Conservation (phyloP, 2,888 invertebrate species). For the Melinaea marsaeus region DNA sequence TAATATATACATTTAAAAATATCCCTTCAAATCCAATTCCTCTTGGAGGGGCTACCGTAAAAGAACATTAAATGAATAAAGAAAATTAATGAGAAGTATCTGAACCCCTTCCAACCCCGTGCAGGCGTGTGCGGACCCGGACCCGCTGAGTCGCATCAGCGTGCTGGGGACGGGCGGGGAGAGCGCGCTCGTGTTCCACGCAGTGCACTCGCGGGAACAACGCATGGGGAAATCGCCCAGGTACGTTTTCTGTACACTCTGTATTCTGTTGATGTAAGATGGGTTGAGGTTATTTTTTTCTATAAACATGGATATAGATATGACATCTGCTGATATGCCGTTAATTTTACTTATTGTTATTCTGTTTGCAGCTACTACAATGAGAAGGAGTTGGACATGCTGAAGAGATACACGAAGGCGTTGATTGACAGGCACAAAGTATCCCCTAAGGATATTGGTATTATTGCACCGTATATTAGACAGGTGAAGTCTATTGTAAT, state of each 20-base stretch:
- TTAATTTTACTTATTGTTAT: too few relatives aligned
- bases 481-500: conserved; percentile 79
- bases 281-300: not conserved
- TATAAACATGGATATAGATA: not conserved
- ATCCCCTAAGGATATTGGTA: conserved; percentile 84
- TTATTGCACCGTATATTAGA: conserved; percentile 94
- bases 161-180: conserved; percentile 46
- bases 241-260: conserved; percentile 31
- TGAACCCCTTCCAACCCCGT: not conserved
- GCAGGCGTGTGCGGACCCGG: conserved; percentile 26
- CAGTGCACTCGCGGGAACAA: conserved; percentile 54
- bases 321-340: not conserved
- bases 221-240: conserved; percentile 62
- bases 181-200: conserved; percentile 55
- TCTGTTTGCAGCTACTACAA: conserved; percentile 79
- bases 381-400: conserved; percentile 83
- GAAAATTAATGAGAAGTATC: not conserved
- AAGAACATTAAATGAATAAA: not conserved
- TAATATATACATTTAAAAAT: too few relatives aligned
- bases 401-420: conserved; percentile 69
- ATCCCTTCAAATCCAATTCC: too few relatives aligned
- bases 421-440: conserved; percentile 79
- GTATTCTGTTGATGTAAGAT: too few relatives aligned
- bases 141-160: conserved; percentile 45
- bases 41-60: too few relatives aligned